phyloP scores from a whole-genome alignment of 2,113 vertebrate species.

The Maccullochella peelii region DNA sequence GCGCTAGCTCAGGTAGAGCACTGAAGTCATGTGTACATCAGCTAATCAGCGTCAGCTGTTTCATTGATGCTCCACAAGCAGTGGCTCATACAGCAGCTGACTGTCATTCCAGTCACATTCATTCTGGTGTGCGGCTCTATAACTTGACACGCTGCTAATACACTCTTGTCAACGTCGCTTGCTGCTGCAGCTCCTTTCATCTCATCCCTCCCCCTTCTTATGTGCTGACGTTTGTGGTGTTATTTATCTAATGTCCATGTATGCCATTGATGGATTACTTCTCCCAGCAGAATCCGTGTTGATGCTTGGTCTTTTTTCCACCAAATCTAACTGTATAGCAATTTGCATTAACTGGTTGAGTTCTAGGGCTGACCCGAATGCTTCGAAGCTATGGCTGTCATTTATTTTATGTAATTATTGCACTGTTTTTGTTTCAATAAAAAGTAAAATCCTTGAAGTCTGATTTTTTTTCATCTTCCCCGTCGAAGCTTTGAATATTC shows the following conservation, averaged over 20 bases:
- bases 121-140: too few species aligned
- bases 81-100: neutral
- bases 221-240: neutral
- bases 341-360: neutral
- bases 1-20: neutral
- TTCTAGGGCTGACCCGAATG: too few species aligned
- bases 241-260: neutral
- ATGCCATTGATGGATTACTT: neutral
- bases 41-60: neutral
- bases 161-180: neutral
- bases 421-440: too few species aligned
- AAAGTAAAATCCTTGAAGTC: too few species aligned
- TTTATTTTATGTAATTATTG: too few species aligned
- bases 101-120: neutral
- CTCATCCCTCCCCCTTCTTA: neutral
- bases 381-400: too few species aligned
- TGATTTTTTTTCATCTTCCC: too few species aligned
- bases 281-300: neutral
- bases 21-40: neutral
- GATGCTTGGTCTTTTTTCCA: neutral
- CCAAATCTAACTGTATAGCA: neutral
- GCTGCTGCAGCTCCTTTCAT: neutral
- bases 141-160: neutral
- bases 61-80: neutral
- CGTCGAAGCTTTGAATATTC: too few species aligned